Base-by-base conservation (phyloP, 1,140 invertebrate genomes). In the Odontomachus brunneus region DNA sequence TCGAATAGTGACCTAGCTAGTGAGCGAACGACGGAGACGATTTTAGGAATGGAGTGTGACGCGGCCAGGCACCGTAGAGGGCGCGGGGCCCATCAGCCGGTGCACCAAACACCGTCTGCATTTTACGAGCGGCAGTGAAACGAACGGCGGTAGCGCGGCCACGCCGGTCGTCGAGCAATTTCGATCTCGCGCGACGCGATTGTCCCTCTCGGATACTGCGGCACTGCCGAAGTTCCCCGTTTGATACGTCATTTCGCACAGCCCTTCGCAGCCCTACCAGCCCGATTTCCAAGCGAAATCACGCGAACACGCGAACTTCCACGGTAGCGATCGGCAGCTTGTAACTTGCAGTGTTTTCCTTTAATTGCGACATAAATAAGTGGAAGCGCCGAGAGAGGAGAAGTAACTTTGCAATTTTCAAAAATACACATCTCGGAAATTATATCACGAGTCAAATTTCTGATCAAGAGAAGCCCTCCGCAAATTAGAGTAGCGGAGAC, bases 101-200 rank as follows among this genome's bases (percentile, higher is more conserved):
- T 53, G 63, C 51, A 51, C 67, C 48, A 80, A 86, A 86, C 85
- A 81, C 84, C 84, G 69, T 73, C 48, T 86, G 84, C 83, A 44
- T 74, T 86, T 86, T 86, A 86, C 65, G 84, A 72, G 29, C 63
- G 84, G 44, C 63, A 59, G 71, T 86, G 78, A 85, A 86, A 85
- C 85, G 57, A 74, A 82, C 33, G 55, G 29, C 29, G 15, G 22
- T 73, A 82, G 63, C 53, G 76, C 53, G 76, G 33, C 53, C 65
- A 63, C 63, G 63, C 49, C 49, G 76, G 59, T 62, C 63, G 59
- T 62, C 63, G 67, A 57, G 55, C 69, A 85, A 86, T 86, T 75
- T 82, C 44, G 63, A 74, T 82, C 74, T 66, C 66, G 59, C n/a
- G 12, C 17, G 26, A 82, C 48, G 29, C 44, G 51, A 74, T 82